A percentile compares a stretch with the other conserved stretches of the same genome.
phyloP scores from a whole-genome alignment of 1,140 invertebrate species.

The Plodia interpunctella region DNA sequence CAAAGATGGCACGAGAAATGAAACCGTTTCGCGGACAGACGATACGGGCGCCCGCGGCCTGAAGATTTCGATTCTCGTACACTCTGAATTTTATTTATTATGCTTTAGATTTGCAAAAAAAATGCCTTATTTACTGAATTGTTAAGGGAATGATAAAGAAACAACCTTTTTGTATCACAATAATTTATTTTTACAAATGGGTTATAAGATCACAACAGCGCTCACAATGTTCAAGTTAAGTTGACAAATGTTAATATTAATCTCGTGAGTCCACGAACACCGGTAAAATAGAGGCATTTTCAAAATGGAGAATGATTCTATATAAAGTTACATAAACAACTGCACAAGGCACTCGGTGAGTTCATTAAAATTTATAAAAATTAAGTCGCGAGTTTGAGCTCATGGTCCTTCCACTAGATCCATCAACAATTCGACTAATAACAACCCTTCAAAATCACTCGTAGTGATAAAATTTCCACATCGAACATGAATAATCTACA shows the following conservation, averaged over 20 bases:
- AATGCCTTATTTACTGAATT: neutral
- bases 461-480: slow-evolving; percentile 56
- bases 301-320: slow-evolving; percentile 25
- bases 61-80: too few relatives aligned
- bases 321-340: slow-evolving; percentile 12
- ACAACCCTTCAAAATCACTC: slow-evolving; percentile 53
- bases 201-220: slow-evolving; percentile 66
- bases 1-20: too few relatives aligned
- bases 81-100: too few relatives aligned
- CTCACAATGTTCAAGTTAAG: slow-evolving; percentile 56
- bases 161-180: slow-evolving; percentile 63
- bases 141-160: slow-evolving; percentile 21
- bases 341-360: slow-evolving; percentile 32
- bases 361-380: slow-evolving; percentile 32
- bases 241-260: slow-evolving; percentile 49
- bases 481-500: slow-evolving; percentile 40
- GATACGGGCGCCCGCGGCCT: too few relatives aligned
- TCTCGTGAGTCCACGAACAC: slow-evolving; percentile 34
- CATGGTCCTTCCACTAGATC: slow-evolving; percentile 33
- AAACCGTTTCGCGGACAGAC: too few relatives aligned
- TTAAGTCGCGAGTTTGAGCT: slow-evolving; percentile 51
- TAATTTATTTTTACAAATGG: slow-evolving; percentile 76
- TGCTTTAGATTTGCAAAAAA: neutral
- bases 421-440: slow-evolving; percentile 54
- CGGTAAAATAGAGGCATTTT: slow-evolving; percentile 32